Conservation (phyloP, 2,113 vertebrate genomes). For the Dasyprocta punctata region DNA sequence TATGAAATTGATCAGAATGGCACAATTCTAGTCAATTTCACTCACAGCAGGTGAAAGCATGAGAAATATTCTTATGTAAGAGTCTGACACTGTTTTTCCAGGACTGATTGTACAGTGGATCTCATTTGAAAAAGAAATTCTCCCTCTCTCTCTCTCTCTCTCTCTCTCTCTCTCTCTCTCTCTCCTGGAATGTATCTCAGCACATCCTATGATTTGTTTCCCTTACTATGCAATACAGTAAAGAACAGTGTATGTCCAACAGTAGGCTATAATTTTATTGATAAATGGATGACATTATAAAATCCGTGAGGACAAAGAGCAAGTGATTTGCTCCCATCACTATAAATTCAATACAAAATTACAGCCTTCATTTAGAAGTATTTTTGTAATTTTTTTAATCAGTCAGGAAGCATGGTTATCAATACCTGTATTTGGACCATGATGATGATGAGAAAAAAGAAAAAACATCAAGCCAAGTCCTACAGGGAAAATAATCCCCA, state of each 20-base stretch:
- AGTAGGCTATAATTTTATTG: conserved; percentile 71
- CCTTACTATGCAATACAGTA: neutral
- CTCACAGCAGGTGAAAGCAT: conserved; percentile 55
- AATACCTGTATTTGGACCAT: conserved; percentile 31
- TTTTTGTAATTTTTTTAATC: conserved; percentile 47
- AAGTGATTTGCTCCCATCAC: conserved; percentile 75
- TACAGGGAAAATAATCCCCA: neutral
- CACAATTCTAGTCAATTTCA: conserved; percentile 59
- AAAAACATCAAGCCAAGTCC: neutral
- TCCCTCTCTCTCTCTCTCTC: too few relatives aligned
- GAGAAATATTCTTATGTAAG: conserved; percentile 45
- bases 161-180: too few relatives aligned
- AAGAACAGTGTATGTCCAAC: conserved; percentile 4
- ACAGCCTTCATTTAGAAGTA: conserved; percentile 69
- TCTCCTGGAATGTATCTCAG: neutral
- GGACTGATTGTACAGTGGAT: conserved; percentile 19
- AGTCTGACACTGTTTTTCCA: neutral
- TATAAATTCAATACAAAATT: conserved; percentile 74
- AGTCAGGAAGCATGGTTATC: conserved; percentile 56
- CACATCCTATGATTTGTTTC: neutral
- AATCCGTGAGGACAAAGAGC: conserved; percentile 74
- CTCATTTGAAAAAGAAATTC: conserved; percentile 9
- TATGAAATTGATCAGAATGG: conserved; percentile 54
- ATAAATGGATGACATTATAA: conserved; percentile 75
- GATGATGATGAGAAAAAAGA: neutral